A percentile compares a stretch with the other conserved stretches of the same genome.
phyloP scores from a whole-genome alignment of 1,140 invertebrate species.

The Megalonaias nervosa region DNA sequence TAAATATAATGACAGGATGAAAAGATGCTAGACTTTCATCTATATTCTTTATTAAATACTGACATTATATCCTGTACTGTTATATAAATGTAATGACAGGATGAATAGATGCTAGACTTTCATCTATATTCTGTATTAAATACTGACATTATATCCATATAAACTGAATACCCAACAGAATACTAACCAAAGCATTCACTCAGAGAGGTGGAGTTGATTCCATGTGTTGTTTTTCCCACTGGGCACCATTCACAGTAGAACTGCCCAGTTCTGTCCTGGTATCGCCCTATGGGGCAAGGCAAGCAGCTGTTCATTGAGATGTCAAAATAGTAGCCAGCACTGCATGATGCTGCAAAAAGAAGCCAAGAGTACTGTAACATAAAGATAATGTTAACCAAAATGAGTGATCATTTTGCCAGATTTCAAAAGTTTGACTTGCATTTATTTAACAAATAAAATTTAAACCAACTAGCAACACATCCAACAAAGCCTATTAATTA shows the following conservation, averaged over 20 bases:
- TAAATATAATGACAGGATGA: no score
- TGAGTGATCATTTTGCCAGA: neutral
- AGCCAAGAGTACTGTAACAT: conserved; percentile 1
- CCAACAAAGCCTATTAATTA: no score
- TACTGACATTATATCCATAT: conserved; percentile 15
- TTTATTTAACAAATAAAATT: no score
- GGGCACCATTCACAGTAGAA: conserved; percentile 62
- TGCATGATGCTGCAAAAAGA: conserved; percentile 68
- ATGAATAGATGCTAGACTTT: no score
- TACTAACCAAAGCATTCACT: conserved; percentile 25
- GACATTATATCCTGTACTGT: no score
- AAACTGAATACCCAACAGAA: neutral
- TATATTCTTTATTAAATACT: no score
- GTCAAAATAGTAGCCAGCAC: conserved; percentile 85
- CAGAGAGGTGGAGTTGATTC: conserved; percentile 25
- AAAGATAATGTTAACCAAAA: neutral
- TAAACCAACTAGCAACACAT: no score
- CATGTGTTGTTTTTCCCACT: conserved; percentile 46
- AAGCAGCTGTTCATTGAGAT: conserved; percentile 84
- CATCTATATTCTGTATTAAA: neutral
- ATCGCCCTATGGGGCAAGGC: conserved; percentile 92
- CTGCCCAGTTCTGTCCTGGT: conserved; percentile 83
- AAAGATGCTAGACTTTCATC: no score
- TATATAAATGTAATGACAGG: no score
- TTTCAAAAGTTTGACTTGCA: no score